Percentiles rank a stretch among this genome's conserved stretches.
These are phyloP conservation scores for Cynaeus angustus DNA, from an alignment of 2,888 invertebrate genomes.

Conservation along the genomic window DNA sequence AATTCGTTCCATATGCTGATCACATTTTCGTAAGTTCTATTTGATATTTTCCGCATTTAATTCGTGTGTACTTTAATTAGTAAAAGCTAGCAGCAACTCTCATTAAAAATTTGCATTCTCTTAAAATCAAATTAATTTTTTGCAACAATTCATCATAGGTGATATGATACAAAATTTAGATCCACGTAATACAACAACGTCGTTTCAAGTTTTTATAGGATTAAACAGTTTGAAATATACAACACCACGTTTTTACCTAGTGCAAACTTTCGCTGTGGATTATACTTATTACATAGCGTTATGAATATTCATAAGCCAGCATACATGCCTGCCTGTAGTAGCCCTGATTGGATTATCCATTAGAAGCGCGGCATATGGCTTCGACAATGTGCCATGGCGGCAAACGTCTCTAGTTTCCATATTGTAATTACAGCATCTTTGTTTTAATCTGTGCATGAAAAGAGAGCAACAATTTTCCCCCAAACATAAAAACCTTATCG, in stretches of 20 bases:
- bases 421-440: slow-evolving; percentile 35
- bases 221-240: slow-evolving; percentile 15
- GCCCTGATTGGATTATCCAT: slow-evolving; percentile 52
- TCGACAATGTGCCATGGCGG: slow-evolving; percentile 43
- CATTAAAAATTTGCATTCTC: too few relatives aligned
- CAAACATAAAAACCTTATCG: slow-evolving; percentile 42
- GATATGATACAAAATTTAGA: background rate
- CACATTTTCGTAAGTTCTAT: too few relatives aligned
- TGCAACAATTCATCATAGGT: too few relatives aligned
- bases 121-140: too few relatives aligned
- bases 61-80: too few relatives aligned
- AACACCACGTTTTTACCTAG: slow-evolving; percentile 42
- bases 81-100: too few relatives aligned
- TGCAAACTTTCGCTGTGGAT: slow-evolving; percentile 50
- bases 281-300: slow-evolving; percentile 52
- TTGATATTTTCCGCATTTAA: too few relatives aligned
- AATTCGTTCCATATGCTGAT: too few relatives aligned
- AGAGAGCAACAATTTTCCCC: slow-evolving; percentile 6
- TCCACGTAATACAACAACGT: background rate
- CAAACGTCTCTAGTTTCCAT: slow-evolving; percentile 39
- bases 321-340: slow-evolving; percentile 51
- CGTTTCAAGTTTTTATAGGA: slow-evolving; percentile 10
- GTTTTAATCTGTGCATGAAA: slow-evolving; percentile 29
- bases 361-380: slow-evolving; percentile 50
- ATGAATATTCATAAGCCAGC: slow-evolving; percentile 55